These are phyloP conservation scores for Callimorpha dominula DNA, from an alignment of 2,888 invertebrate genomes.

Conservation along the genomic window DNA sequence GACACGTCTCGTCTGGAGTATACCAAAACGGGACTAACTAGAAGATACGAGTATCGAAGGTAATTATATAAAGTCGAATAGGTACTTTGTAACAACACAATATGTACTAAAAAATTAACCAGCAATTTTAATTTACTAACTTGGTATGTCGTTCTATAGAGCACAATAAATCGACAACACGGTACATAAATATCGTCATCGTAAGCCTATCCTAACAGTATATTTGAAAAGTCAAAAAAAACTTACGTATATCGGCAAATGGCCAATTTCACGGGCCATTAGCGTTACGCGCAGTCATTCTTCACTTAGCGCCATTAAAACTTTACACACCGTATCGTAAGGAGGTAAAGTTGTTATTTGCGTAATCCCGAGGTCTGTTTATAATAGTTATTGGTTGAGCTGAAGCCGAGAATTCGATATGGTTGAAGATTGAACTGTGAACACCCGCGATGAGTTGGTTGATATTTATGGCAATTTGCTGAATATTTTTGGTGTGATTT, in stretches of 20 bases:
- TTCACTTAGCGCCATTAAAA: constrained; percentile 35
- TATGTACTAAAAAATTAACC: neutral
- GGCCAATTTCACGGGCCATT: constrained; percentile 77
- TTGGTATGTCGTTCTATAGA: constrained; percentile 9
- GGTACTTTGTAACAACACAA: neutral
- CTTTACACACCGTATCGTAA: constrained; percentile 24
- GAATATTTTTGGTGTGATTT: constrained; percentile 34
- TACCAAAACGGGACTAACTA: neutral
- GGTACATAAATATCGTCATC: constrained; percentile 21
- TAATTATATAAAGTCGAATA: neutral
- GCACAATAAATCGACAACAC: constrained; percentile 14
- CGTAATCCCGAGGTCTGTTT: constrained; percentile 22
- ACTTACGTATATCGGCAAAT: constrained; percentile 67
- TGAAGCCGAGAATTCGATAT: constrained; percentile 56
- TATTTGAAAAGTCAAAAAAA: constrained; percentile 57
- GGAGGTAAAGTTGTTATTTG: constrained; percentile 34
- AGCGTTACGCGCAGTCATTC: constrained; percentile 68
- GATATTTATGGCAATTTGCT: constrained; percentile 46
- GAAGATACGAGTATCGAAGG: neutral
- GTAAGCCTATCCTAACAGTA: constrained; percentile 47
- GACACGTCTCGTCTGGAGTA: neutral
- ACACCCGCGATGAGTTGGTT: constrained; percentile 42
- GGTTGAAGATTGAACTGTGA: constrained; percentile 54
- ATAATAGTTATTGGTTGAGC: constrained; percentile 44
- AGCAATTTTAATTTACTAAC: neutral